A percentile compares a stretch with the other conserved stretches of the same genome.
Conservation (phyloP, 1,140 invertebrate genomes). For the Sycobia sp. region DNA sequence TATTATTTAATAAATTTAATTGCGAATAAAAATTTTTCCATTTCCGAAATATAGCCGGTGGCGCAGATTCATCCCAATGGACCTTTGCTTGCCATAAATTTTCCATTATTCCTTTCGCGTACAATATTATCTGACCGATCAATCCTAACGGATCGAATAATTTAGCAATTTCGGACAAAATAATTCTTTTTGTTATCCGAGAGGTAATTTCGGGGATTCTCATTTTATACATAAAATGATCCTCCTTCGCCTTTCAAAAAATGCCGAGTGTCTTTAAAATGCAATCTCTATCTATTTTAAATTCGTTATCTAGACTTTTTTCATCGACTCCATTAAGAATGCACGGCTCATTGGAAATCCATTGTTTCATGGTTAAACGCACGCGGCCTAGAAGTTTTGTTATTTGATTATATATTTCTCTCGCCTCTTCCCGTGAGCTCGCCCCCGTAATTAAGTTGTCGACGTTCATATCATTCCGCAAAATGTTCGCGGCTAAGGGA, state of each 20-base stretch:
- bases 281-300: neutral
- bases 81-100: conserved; percentile 10
- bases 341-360: neutral
- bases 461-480: conserved; percentile 13
- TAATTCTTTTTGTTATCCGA: conserved; percentile 8
- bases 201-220: neutral
- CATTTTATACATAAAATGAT: conserved; percentile 6
- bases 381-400: neutral
- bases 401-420: conserved; percentile 3
- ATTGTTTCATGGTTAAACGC: conserved; percentile 2
- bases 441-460: conserved; percentile 19
- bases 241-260: neutral
- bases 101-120: conserved; percentile 27
- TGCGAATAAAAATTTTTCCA: conserved; percentile 25
- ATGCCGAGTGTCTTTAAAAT: conserved; percentile 22
- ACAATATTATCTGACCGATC: conserved; percentile 14
- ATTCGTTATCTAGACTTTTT: neutral
- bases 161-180: conserved; percentile 23
- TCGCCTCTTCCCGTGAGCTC: neutral
- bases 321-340: neutral
- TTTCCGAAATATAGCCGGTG: neutral
- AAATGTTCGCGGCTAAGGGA: neutral
- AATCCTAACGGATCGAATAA: conserved; percentile 30
- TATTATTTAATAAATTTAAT: neutral
- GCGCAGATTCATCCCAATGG: conserved; percentile 25